Evolutionary conservation across 2,888 invertebrate species (phyloP), one percentile per base, ranked within the genome.

Genomic region (Anarsia innoxiella): DNA sequence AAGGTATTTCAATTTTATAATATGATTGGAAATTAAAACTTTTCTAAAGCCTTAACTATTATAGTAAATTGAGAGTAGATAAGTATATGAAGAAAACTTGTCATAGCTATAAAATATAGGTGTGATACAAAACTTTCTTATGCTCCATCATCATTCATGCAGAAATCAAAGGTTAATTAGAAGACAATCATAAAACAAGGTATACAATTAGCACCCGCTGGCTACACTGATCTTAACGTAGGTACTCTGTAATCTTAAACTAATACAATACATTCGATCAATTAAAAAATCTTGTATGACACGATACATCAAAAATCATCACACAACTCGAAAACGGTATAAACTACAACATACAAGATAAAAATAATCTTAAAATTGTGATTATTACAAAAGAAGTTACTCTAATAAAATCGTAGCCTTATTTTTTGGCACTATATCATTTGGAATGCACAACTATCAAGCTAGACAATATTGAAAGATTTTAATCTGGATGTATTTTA

Each of bases 361-460:
- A 56, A 51, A 46, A 46, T 50, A 54, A 54, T 53, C 55, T 49
- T 61, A 69, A 65, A 67, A 69, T 74, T 78, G 78, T 79, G 77
- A 80, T 79, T 69, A 62, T 49, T 51, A 51, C 53, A 69, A 69
- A 70, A 69, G 66, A 56, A 58, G 57, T 61, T 54, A 62, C 68
- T 66, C 64, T 51, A 28, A 56, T 53, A 19, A 45, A 48, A 52
- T 13, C 45, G 63, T 59, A 66, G 67, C 70, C 66, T 60, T 57
- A 55, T 59, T 75, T 75, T 83, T 84, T 84, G 83, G 83, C 83
- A 84, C 83, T 75, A 72, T 66, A 66, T 68, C 69, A 77, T 80
- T 83, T 82, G 80, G 79, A 74, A 80, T 71, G 70, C 73, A 67
- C 68, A 71, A 64, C 62, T 76, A 76, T 74, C 74, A 77, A 78